Percentiles rank a stretch among this genome's conserved stretches.
These are phyloP conservation scores for Netelia fuscicornis DNA, from an alignment of 2,888 invertebrate genomes.

Conservation along the genomic window DNA sequence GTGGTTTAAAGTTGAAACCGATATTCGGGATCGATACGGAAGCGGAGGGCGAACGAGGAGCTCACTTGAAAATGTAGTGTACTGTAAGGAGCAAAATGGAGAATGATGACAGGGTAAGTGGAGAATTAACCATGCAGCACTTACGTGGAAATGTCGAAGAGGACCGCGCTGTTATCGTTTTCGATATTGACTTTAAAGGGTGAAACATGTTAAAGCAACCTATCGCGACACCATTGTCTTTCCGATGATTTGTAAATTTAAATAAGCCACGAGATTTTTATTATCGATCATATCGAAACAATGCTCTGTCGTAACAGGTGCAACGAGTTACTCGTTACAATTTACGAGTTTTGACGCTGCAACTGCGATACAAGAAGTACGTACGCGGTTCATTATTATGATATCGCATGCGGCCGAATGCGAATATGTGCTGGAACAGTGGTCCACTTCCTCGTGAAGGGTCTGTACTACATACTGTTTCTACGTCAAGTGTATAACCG, in stretches of 20 bases:
- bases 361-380: not conserved
- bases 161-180: not conserved
- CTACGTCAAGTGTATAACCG: slow-evolving; percentile 16
- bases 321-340: not conserved
- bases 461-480: slow-evolving; percentile 1
- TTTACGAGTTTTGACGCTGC: not conserved
- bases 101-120: not conserved
- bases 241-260: too few relatives aligned
- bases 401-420: not conserved
- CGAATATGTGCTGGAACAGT: not conserved
- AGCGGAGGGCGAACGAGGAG: slow-evolving; percentile 13
- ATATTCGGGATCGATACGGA: slow-evolving; percentile 51
- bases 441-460: slow-evolving; percentile 6
- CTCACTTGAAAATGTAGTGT: not conserved
- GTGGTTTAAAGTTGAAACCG: slow-evolving; percentile 63
- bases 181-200: not conserved
- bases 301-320: not conserved
- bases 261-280: too few relatives aligned
- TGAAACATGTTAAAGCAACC: not conserved
- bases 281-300: too few relatives aligned
- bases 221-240: too few relatives aligned
- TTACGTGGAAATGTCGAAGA: not conserved
- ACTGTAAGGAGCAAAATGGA: not conserved
- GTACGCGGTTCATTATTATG: not conserved
- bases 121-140: not conserved